Percentiles rank a stretch among this genome's conserved stretches.
Evolutionary conservation across 2,797 vertebrate species (phyloP).

Genomic region (Sebastes hubbsi): DNA sequence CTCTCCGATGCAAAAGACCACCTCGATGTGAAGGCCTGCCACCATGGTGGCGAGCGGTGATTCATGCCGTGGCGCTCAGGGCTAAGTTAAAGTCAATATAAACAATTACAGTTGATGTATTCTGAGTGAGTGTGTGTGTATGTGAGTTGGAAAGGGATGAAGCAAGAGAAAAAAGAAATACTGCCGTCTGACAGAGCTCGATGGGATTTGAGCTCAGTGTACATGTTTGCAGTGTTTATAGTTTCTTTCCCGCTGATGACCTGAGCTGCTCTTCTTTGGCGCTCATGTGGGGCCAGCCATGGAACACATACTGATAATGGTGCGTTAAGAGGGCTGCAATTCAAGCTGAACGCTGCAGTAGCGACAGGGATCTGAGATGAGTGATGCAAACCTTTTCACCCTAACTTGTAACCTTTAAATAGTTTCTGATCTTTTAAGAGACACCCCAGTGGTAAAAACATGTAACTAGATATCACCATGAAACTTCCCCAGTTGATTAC

Average conservation of each 20-base stretch:
- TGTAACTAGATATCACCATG: no score
- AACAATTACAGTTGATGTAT: conserved; percentile 61
- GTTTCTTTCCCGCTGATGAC: conserved; percentile 17
- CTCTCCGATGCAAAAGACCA: conserved; percentile 39
- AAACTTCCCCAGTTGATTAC: no score
- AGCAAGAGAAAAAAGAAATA: conserved; percentile 28
- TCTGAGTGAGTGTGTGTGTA: conserved; percentile 20
- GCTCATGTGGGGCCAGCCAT: not conserved
- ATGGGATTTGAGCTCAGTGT: conserved; percentile 19
- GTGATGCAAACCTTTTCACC: not conserved
- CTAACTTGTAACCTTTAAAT: not conserved
- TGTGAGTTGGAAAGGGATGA: conserved; percentile 2
- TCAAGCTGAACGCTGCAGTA: not conserved
- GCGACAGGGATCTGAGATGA: not conserved
- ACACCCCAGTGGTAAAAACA: no score
- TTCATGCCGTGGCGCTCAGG: conserved; percentile 44
- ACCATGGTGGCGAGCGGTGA: conserved; percentile 25
- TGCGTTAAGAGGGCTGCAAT: conserved; percentile 12
- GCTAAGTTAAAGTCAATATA: conserved; percentile 51
- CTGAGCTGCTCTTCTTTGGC: not conserved
- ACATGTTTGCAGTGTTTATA: conserved; percentile 34
- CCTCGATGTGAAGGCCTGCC: conserved; percentile 40
- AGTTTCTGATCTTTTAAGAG: not conserved
- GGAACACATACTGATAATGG: conserved; percentile 18
- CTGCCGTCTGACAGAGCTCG: conserved; percentile 5